Conservation (phyloP, 2,888 invertebrate species). For the Meandrusa payeni region DNA sequence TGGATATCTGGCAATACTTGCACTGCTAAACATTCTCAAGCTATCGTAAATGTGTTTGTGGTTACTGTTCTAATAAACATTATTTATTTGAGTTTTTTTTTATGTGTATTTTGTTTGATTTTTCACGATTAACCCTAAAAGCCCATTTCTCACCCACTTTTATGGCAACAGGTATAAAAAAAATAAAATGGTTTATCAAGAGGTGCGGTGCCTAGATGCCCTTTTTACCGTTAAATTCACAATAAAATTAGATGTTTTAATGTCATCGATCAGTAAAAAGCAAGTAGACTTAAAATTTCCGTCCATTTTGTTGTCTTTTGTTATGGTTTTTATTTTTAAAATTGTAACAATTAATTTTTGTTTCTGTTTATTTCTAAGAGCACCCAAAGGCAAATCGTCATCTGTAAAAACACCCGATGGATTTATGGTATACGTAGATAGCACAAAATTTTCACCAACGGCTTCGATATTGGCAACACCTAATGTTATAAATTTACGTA, state of each 20-base stretch:
- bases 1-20: slow-evolving; percentile 62
- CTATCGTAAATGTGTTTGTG: slow-evolving; percentile 62
- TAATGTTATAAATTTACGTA: slow-evolving; percentile 29
- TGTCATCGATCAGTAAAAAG: no score
- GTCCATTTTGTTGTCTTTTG: slow-evolving; percentile 3
- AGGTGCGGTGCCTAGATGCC: slow-evolving; percentile 55
- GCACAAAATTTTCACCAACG: slow-evolving; percentile 48
- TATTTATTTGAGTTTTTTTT: slow-evolving; percentile 35
- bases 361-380: slow-evolving; percentile 31
- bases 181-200: slow-evolving; percentile 28
- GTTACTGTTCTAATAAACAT: slow-evolving; percentile 3
- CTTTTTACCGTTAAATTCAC: slow-evolving; percentile 15
- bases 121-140: slow-evolving; percentile 31
- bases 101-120: slow-evolving; percentile 39
- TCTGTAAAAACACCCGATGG: slow-evolving; percentile 51
- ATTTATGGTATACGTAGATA: slow-evolving; percentile 56
- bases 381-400: slow-evolving; percentile 28
- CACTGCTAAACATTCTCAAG: slow-evolving; percentile 68
- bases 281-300: background rate
- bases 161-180: slow-evolving; percentile 26
- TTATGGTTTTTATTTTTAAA: background rate
- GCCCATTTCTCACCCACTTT: slow-evolving; percentile 31
- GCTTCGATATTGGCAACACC: slow-evolving; percentile 48
- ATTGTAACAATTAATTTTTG: slow-evolving; percentile 22
- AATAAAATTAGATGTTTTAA: background rate